Base-by-base conservation (phyloP, 1,140 invertebrate species). In the Pectinophora gossypiella region DNA sequence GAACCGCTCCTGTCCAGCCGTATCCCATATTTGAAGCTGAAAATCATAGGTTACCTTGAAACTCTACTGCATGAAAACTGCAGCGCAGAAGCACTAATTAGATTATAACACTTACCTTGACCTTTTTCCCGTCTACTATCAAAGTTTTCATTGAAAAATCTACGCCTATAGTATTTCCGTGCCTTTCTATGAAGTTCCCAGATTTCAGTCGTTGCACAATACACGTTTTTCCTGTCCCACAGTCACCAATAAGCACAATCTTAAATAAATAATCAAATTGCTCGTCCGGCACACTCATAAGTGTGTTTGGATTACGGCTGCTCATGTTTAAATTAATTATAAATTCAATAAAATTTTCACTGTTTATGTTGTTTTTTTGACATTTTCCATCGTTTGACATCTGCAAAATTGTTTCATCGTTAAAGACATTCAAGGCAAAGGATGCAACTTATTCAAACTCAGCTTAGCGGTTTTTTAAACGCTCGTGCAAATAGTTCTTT, bases 61-160 rank as follows among this genome's bases (percentile, higher is more conserved):
- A 15, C 1, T 13, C 10, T 1, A 40, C n/a, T 40, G 36, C 36
- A 40, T 18, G 2, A 40, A 40, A 40, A 40, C 35, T 15, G 36
- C 36, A 40, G 10, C 36, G 16, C 36, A 40, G 16, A 15, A 13
- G 7, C 15, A 15, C 15, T 16, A 15, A 40, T 40, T 40, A 36
- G 38, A 23, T 38, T 50, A 32, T 35, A 47, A 16, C 36, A 72
- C 64, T 80, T 88, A 97, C 96, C 92, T 98, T 98, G 51, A 98
- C 93, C 89, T 93, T 93, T 88, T 98, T 98, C 12, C 94, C 95
- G 87, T 98, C 96, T 43, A 98, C 92, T 50, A 94, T 90, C 6
- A 98, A 91, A 18, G 96, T 98, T 91, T 98, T 98, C 96, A 98
- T 98, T 52, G 96, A 97, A 88, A 98, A 98, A 89, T 98, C 97